Base-by-base conservation (phyloP, 1,140 invertebrate species). In the Meloidogyne floridensis region DNA sequence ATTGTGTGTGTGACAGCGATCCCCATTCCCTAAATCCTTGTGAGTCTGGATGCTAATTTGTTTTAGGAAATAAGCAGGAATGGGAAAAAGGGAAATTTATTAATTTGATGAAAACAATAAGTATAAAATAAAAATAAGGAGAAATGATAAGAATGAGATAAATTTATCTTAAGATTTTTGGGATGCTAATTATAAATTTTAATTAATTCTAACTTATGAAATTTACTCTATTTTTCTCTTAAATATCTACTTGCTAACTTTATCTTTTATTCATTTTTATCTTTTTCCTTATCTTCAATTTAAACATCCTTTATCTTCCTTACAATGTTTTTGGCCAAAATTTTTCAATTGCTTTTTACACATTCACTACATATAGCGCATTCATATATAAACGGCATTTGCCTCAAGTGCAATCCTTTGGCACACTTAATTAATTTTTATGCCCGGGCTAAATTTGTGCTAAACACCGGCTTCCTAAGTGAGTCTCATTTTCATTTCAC, bases 391-490 rank as follows among this genome's bases (percentile, higher is more conserved):
- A 56, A 32, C 15, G 8, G 13, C 75, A n/a, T 53, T 54, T 11
- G 56, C n/a, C 18, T 77, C n/a, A 47, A 47, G 47, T n/a, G 13
- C n/a, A 77, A 32, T 11, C n/a, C 75, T 59, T 59, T 51, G 77
- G 77, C 77, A 20, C 65, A 79, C 77, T 79, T 79, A 79, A 79
- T 79, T 79, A 79, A 79, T 79, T 79, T 79, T 72, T 79, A 71
- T 72, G 59, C 77, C 77, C 77, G 76, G 59, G 76, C 76, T 69
- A 74, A 47, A 18, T 51, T 51, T 74, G 72, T 74, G 72, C n/a
- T n/a, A 65, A 65, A 65, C 72, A n/a, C 72, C 2, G 72, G 15
- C 15, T 47, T 13, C 72, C 9, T 73, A n/a, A 47, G 72, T 18
- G 43, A 54, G 72, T n/a, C 43, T 18, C 11, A 2, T 15, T 54